Evolutionary conservation across 2,797 vertebrate genomes (phyloP).

Genomic region (Sciaenops ocellatus): DNA sequence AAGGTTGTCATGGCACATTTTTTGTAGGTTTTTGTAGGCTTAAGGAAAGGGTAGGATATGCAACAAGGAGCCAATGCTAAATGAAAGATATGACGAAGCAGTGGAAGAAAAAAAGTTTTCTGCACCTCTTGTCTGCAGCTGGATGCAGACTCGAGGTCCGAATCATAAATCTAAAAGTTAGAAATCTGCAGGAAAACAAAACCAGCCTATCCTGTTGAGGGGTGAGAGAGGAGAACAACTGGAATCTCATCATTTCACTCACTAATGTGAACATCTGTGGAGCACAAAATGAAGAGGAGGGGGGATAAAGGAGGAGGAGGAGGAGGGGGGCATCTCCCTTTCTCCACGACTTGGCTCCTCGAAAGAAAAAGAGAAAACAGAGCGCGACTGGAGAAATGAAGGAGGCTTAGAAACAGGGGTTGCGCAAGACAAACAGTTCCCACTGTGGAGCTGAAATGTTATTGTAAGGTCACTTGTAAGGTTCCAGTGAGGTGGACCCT

Average conservation of each 20-base stretch:
- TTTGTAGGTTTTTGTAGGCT: constrained; percentile 14
- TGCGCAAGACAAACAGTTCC: constrained; percentile 78
- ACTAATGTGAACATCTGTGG: constrained; percentile 80
- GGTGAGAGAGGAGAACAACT: constrained; percentile 47
- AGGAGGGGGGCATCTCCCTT: background rate
- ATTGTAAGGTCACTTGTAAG: constrained; percentile 80
- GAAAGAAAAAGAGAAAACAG: constrained; percentile 65
- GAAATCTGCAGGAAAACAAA: constrained; percentile 63
- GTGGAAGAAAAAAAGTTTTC: constrained; percentile 24
- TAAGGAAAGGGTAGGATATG: background rate
- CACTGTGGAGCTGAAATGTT: constrained; percentile 81
- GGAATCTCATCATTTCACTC: constrained; percentile 79
- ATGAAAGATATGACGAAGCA: constrained; percentile 3
- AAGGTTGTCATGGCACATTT: constrained; percentile 18
- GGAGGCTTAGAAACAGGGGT: constrained; percentile 65
- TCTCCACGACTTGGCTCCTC: constrained; percentile 64
- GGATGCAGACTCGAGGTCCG: constrained; percentile 44
- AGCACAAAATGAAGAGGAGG: constrained; percentile 37
- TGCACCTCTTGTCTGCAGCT: constrained; percentile 40
- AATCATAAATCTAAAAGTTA: constrained; percentile 68
- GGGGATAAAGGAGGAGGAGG: background rate
- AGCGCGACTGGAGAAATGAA: constrained; percentile 48
- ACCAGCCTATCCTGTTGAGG: constrained; percentile 45
- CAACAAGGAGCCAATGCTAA: background rate
- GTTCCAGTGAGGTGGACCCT: constrained; percentile 71